Percentiles rank a stretch among this genome's conserved stretches.
Conservation (phyloP, 2,113 vertebrate species). For the Orthonyx spaldingii region DNA sequence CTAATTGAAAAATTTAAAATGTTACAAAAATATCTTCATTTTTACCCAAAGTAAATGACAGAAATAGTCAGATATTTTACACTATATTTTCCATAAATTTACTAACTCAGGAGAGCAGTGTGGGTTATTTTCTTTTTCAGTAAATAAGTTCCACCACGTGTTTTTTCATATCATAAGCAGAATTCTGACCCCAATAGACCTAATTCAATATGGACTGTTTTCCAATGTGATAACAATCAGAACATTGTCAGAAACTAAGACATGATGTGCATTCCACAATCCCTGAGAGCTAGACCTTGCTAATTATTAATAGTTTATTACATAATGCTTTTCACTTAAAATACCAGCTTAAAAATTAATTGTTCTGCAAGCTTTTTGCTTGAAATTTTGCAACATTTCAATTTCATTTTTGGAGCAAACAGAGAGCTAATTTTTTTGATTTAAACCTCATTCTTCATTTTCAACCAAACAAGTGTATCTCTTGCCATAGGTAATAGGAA, state of each 20-base stretch:
- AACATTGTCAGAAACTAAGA: neutral
- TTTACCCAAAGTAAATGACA: neutral
- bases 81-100: neutral
- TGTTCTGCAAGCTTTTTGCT: neutral
- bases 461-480: neutral
- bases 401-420: neutral
- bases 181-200: neutral
- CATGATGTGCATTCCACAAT: neutral
- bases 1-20: neutral
- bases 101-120: neutral
- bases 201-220: neutral
- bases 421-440: neutral
- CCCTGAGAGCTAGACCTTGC: neutral
- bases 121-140: neutral
- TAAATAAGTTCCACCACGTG: neutral
- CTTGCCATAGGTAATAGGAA: neutral
- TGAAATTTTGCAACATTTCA: neutral
- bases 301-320: neutral
- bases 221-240: rapidly evolving
- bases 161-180: neutral
- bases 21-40: neutral
- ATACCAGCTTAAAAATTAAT: neutral
- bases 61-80: neutral
- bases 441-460: neutral
- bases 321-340: neutral